These are phyloP conservation scores for Nephrocerus scutellatus DNA, from an alignment of 2,888 invertebrate genomes.

Conservation along the genomic window DNA sequence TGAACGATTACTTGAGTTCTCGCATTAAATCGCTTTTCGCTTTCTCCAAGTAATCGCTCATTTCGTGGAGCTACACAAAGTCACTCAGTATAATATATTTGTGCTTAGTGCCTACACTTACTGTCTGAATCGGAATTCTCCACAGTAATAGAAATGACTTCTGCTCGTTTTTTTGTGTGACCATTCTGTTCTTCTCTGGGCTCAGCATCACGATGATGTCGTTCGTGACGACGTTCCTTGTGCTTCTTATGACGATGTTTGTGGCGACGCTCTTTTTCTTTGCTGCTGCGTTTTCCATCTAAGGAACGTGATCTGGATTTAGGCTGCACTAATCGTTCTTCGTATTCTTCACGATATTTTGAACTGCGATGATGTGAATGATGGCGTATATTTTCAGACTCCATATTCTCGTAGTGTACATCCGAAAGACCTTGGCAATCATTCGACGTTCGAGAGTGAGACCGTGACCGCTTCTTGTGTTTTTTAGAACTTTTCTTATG, in stretches of 20 bases:
- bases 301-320: slow-evolving; percentile 13
- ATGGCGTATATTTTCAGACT: too few species aligned
- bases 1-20: too few species aligned
- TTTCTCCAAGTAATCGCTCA: neutral
- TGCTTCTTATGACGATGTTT: slow-evolving; percentile 37
- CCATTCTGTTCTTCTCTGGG: neutral
- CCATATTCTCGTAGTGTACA: too few species aligned
- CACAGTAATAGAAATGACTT: slow-evolving; percentile 37
- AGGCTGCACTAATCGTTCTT: too few species aligned
- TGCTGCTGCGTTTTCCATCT: slow-evolving; percentile 8
- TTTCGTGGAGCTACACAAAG: slow-evolving; percentile 18
- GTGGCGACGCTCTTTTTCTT: slow-evolving; percentile 28
- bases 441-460: too few species aligned
- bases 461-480: slow-evolving; percentile 35
- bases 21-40: neutral
- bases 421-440: too few species aligned
- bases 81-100: neutral
- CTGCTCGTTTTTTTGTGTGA: slow-evolving; percentile 21
- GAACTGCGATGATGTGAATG: too few species aligned
- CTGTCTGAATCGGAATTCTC: slow-evolving; percentile 46
- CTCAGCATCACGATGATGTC: slow-evolving; percentile 25
- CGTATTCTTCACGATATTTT: too few species aligned
- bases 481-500: slow-evolving; percentile 44
- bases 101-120: slow-evolving; percentile 32
- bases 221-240: slow-evolving; percentile 37